A percentile compares a stretch with the other conserved stretches of the same genome.
These are phyloP conservation scores for Ethmia dodecea DNA, from an alignment of 2,888 invertebrate genomes.

Conservation along the genomic window DNA sequence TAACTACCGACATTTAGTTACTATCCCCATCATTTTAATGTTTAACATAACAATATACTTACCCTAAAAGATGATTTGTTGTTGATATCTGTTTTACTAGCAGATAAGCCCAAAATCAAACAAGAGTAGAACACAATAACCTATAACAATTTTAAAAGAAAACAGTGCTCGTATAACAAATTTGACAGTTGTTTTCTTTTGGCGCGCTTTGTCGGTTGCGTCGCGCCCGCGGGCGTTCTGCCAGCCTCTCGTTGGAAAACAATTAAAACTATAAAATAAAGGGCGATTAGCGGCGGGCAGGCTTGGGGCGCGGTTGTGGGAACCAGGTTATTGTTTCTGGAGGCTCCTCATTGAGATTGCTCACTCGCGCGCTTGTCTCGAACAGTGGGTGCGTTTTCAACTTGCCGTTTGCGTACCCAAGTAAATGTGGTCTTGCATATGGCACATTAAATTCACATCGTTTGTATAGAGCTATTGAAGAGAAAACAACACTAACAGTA, in stretches of 20 bases:
- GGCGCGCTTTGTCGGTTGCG: constrained; percentile 35
- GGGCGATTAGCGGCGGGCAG: constrained; percentile 31
- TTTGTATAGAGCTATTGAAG: constrained; percentile 26
- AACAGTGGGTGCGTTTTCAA: no score
- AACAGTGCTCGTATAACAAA: constrained; percentile 13
- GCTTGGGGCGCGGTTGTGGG: constrained; percentile 61
- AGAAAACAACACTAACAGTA: no score
- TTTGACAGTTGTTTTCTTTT: constrained; percentile 32
- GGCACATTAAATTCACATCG: no score
- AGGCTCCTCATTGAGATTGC: constrained; percentile 40
- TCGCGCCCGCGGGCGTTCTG: constrained; percentile 54
- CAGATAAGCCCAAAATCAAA: constrained; percentile 14
- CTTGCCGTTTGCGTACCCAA: no score
- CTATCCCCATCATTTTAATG: no score
- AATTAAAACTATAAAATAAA: constrained; percentile 57
- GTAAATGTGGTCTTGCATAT: no score
- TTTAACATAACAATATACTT: no score
- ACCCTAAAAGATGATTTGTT: no score
- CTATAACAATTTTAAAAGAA: constrained; percentile 15
- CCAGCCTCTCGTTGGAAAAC: constrained; percentile 60
- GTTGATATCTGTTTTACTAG: constrained; percentile 11
- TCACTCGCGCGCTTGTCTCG: constrained; percentile 33
- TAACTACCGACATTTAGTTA: no score
- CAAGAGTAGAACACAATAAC: constrained; percentile 4
- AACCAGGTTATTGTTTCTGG: constrained; percentile 53